Base-by-base conservation (phyloP, 1,140 invertebrate genomes). In the Octopus sinensis region DNA sequence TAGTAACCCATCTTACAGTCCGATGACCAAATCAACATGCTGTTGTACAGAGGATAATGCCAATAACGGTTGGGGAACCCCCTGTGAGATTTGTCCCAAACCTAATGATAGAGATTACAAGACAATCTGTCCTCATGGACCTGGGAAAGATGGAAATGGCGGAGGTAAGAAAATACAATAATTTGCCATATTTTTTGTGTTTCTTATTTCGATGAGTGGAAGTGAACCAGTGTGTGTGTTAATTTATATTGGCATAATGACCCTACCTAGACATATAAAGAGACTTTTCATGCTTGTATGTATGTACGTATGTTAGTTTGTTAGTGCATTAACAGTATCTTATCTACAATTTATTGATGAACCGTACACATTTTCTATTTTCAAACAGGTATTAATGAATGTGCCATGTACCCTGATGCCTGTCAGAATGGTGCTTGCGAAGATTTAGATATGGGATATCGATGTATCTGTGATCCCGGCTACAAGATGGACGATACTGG, bases 11-110 rank as follows among this genome's bases (percentile, higher is more conserved):
- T 94, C 95, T 0, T 92, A 92, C 1, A 93, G 92, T 0, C 93
- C 95, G 1, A 94, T 96, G 6, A 95, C 96, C 0, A 95, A 95
- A 88, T 96, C 95, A 5, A 94, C 94, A 86, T 97, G 96, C 81
- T 97, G 96, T 87, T 96, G 95, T 88, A 93, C 94, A 1, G 93
- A 94, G 4, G 93, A 93, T 51, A 86, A 93, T 73, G 94, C 93
- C 7, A 92, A 94, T 80, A 93, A 93, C 0, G 95, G 94, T 12
- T 97, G 96, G 96, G 96, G 96, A 17, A 94, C 93, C 4, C 93
- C 92, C 4, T 97, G 96, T 90, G 93, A 95, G 85, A 90, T 93
- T 0, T 97, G 96, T 89, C 96, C 96, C 2, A 88, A 92, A 80
- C 93, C 93, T 2, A 93, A 93, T 0, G 93, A 93, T 53, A 90